phyloP scores from a whole-genome alignment of 2,113 vertebrate genomes.

The Centrocercus urophasianus region DNA sequence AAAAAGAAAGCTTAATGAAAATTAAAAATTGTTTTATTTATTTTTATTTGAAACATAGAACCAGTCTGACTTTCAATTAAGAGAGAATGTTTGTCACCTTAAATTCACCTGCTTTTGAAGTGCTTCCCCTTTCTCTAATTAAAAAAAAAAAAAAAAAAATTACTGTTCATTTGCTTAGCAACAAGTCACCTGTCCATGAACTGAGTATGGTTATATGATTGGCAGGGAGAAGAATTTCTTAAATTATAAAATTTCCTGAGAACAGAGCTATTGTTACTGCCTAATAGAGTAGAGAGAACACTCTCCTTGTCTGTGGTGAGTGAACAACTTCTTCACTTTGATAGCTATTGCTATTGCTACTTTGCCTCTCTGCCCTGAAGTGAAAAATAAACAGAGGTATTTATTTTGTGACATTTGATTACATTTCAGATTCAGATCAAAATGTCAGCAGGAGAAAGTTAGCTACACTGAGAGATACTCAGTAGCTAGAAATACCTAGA shows the following conservation, averaged over 20 bases:
- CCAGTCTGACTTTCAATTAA: not conserved
- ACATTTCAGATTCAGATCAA: not conserved
- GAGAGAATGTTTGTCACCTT: not conserved
- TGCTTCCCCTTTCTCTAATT: not conserved
- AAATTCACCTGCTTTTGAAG: not conserved
- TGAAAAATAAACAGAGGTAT: not conserved
- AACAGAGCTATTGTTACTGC: not conserved
- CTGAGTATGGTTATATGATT: not conserved
- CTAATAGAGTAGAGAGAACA: not conserved
- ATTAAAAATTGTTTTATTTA: not conserved
- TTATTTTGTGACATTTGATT: not conserved
- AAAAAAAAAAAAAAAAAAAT: not conserved
- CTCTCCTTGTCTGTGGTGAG: not conserved
- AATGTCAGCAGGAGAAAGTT: not conserved
- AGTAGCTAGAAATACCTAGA: not conserved
- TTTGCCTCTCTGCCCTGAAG: not conserved
- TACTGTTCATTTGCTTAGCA: not conserved
- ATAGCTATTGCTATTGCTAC: not conserved
- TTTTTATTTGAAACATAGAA: not conserved
- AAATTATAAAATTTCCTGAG: not conserved
- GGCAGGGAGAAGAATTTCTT: not conserved
- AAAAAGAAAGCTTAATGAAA: not conserved
- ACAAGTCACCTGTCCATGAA: not conserved
- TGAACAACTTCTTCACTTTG: not conserved
- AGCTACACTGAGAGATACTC: not conserved